These are phyloP conservation scores for Falco novaeseelandiae DNA, from an alignment of 2,797 vertebrate species.

Conservation along the genomic window DNA sequence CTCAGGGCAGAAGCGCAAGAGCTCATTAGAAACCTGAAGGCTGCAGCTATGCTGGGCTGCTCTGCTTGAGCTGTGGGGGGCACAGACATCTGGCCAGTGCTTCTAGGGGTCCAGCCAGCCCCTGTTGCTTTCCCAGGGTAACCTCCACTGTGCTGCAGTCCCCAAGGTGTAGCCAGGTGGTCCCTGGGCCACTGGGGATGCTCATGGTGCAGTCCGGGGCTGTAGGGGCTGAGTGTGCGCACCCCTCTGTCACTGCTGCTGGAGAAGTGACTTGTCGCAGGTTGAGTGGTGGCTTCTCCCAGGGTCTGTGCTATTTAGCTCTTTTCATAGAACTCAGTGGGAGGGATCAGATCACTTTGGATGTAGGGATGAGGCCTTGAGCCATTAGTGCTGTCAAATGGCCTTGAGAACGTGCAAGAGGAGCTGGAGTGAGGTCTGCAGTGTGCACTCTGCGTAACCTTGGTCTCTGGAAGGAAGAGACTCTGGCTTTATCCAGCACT, in stretches of 20 bases:
- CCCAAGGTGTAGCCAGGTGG: fast-evolving
- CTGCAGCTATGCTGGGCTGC: neutral
- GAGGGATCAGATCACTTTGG: neutral
- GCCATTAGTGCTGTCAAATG: fast-evolving
- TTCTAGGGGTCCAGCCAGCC: neutral
- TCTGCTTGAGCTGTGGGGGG: too few species aligned
- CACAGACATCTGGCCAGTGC: fast-evolving
- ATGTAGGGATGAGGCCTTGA: neutral
- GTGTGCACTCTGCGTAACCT: neutral
- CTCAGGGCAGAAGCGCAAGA: neutral
- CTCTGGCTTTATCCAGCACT: neutral
- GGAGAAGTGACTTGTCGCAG: neutral
- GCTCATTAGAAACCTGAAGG: neutral
- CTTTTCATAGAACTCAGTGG: neutral
- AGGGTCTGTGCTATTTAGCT: neutral
- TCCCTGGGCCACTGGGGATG: fast-evolving
- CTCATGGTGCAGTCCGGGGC: fast-evolving
- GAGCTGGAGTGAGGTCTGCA: neutral
- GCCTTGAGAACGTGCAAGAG: neutral
- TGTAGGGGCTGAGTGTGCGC: fast-evolving
- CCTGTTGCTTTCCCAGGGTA: neutral
- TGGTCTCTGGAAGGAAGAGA: neutral
- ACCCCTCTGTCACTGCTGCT: neutral
- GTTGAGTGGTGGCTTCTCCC: neutral
- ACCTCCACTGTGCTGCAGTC: neutral